These are phyloP conservation scores for Fopius arisanus DNA, from an alignment of 1,140 invertebrate genomes.

Conservation along the genomic window DNA sequence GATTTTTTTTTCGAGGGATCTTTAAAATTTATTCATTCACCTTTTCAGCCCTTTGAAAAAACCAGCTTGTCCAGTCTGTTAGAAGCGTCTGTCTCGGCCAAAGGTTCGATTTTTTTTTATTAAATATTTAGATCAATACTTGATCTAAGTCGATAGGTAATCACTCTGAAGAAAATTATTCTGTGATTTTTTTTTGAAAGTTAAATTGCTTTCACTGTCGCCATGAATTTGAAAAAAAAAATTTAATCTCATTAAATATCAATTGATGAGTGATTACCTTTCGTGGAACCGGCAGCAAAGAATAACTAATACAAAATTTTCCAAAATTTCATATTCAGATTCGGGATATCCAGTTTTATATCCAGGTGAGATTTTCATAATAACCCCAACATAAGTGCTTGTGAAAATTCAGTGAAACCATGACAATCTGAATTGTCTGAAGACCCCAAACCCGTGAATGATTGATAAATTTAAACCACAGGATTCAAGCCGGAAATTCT, in stretches of 20 bases:
- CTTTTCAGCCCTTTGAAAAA: constrained; percentile 61
- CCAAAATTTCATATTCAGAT: constrained; percentile 44
- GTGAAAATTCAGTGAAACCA: constrained; percentile 11
- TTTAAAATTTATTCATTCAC: constrained; percentile 33
- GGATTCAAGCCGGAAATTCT: constrained; percentile 62
- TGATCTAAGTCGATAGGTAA: too few relatives aligned
- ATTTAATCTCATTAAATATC: too few relatives aligned
- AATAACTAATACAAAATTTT: too few relatives aligned
- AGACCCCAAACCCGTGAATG: not conserved
- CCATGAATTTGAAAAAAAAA: too few relatives aligned
- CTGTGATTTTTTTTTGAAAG: not conserved
- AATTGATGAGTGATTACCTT: too few relatives aligned
- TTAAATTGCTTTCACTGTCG: constrained; percentile 12
- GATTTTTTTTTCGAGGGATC: not conserved
- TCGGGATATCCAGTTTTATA: constrained; percentile 51
- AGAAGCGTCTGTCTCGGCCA: constrained; percentile 62
- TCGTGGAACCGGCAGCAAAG: too few relatives aligned
- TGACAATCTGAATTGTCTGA: not conserved
- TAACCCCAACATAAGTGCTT: not conserved
- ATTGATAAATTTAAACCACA: constrained; percentile 28
- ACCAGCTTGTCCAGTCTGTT: constrained; percentile 64
- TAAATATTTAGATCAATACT: constrained; percentile 18
- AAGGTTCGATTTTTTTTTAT: constrained; percentile 52
- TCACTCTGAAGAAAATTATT: too few relatives aligned
- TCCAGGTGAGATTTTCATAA: constrained; percentile 55